Base-by-base conservation (phyloP, 37 sponge, comb jelly and placozoan genomes). In the Corticium candelabrum region DNA sequence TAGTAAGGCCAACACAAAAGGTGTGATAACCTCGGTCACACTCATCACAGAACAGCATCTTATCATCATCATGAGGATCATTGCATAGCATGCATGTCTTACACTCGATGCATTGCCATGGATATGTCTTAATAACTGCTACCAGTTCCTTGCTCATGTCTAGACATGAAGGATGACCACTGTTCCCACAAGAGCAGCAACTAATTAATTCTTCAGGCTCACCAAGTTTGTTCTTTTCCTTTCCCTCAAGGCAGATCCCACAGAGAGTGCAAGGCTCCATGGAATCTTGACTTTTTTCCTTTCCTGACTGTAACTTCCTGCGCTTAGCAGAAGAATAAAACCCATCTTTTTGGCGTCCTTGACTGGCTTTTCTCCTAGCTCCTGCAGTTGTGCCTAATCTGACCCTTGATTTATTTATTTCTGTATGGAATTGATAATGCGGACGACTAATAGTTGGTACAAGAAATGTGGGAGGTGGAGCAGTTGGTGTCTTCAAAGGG, bases 21-120 rank as follows among this genome's bases (percentile, higher is more conserved):
- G 96, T 89, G 78, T 96, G 96, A 77, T 96, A 96, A 21, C 96
- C 96, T 40, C 93, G 79, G 79, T 96, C 96, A 86, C 96, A 96
- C 34, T 77, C 74, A 86, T 91, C 93, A 86, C 96, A 96, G 69
- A 87, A 89, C 78, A 96, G 81, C 86, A 96, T 82, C 78, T 87
- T 87, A 43, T 90, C 88, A 41, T 89, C 85, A 37, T 87, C 84
- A 40, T 78, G 82, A 29, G 89, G 83, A 3, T 85, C 80, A 31
- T 77, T 74, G 40, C 95, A 94, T 31, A 72, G 39, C 74, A 81
- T 74, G 50, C 95, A 94, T 1, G 77, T 88, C 75, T 94, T 94
- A 67, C 95, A 94, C 37, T 84, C 89, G 73, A 90, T 80, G 77
- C 95, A 94, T 77, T 90, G 91, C 95, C 95, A 94, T 62, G 80